Conservation (phyloP, 2,113 vertebrate species). For the Ameiurus melas region DNA sequence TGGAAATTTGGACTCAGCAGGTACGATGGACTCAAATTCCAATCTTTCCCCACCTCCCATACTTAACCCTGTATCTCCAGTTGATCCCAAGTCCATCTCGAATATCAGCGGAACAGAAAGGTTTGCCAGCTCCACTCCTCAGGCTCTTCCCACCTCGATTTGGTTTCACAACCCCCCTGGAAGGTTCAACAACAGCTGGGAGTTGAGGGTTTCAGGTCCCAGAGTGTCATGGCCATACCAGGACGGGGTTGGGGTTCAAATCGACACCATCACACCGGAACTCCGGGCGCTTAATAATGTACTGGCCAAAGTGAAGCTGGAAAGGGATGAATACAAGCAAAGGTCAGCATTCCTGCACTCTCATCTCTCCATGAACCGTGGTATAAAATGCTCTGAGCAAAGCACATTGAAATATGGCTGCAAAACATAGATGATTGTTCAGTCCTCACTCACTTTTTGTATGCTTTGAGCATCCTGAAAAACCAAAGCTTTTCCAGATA, state of each 20-base stretch:
- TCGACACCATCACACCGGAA: conserved; percentile 81
- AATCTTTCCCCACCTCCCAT: conserved; percentile 58
- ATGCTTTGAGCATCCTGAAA: neutral
- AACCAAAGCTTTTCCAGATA: neutral
- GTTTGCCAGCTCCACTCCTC: conserved; percentile 53
- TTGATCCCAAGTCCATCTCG: conserved; percentile 36
- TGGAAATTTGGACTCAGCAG: conserved; percentile 30
- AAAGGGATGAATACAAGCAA: conserved; percentile 76
- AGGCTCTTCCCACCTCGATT: conserved; percentile 74
- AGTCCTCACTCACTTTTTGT: neutral
- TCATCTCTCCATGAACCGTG: neutral
- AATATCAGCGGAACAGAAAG: conserved; percentile 41
- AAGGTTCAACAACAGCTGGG: conserved; percentile 69
- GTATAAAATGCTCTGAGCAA: neutral
- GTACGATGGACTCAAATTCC: conserved; percentile 62
- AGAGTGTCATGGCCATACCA: conserved; percentile 71
- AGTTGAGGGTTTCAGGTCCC: conserved; percentile 71
- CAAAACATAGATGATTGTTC: neutral
- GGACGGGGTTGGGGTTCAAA: conserved; percentile 77
- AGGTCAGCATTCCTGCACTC: conserved; percentile 62
- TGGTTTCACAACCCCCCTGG: conserved; percentile 82
- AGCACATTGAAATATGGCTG: neutral
- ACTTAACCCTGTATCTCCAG: conserved; percentile 58
- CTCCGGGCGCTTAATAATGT: conserved; percentile 80
- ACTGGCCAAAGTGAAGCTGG: conserved; percentile 77